Evolutionary conservation across 2,797 vertebrate species (phyloP).

Genomic region (Delichon dasypus): DNA sequence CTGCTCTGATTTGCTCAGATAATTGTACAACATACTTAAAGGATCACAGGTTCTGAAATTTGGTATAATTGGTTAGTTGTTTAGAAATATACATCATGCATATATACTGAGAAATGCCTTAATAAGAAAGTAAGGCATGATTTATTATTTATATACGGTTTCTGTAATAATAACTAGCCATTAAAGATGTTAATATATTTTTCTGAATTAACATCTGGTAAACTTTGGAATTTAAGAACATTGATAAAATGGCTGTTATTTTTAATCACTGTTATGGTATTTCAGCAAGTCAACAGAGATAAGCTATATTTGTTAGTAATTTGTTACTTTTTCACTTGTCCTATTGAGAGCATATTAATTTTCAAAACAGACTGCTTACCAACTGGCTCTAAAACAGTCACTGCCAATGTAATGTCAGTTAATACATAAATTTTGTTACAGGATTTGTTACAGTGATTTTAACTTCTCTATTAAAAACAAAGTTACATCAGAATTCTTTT

Average conservation of each 20-base stretch:
- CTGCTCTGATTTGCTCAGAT: neutral
- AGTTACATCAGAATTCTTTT: neutral
- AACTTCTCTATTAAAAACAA: neutral
- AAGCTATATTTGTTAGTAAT: neutral
- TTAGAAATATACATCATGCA: neutral
- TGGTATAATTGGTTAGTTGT: neutral
- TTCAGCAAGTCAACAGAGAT: neutral
- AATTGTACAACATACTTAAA: neutral
- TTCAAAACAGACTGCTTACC: neutral
- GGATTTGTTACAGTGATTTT: neutral
- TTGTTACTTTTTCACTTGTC: neutral
- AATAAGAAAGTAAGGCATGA: neutral
- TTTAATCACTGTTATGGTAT: neutral
- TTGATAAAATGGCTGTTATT: neutral
- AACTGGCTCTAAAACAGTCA: neutral
- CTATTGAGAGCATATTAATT: neutral
- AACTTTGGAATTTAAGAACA: neutral
- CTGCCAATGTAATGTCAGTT: neutral
- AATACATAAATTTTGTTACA: neutral
- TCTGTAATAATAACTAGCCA: neutral
- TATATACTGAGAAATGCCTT: neutral
- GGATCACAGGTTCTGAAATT: neutral
- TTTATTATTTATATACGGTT: neutral
- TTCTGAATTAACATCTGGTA: neutral
- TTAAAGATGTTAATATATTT: neutral